Conservation (phyloP, 1,140 invertebrate species). For the Drosophila kikkawai region DNA sequence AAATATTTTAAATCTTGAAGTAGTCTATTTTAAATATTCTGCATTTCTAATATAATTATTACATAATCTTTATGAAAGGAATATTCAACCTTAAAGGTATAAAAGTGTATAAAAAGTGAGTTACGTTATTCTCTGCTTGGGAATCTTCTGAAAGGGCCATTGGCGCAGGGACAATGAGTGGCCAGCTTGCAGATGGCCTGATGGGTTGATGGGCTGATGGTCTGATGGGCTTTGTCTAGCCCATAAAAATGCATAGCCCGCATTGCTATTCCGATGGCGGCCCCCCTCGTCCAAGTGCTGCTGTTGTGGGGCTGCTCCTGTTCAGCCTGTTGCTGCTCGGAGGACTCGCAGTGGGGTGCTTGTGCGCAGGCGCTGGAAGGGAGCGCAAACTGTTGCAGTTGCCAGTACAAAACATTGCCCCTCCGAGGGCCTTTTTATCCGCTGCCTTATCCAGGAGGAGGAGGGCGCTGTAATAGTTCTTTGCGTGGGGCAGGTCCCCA, state of each 20-base stretch:
- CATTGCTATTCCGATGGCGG: constrained; percentile 57
- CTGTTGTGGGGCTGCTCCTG: constrained; percentile 20
- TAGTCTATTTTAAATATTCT: too few species aligned
- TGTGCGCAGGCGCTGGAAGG: constrained; percentile 69
- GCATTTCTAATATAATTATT: too few species aligned
- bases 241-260: constrained; percentile 68
- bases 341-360: not conserved
- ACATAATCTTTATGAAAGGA: too few species aligned
- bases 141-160: constrained; percentile 15
- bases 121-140: constrained; percentile 1
- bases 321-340: constrained; percentile 71
- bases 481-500: constrained; percentile 62
- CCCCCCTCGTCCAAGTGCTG: not conserved
- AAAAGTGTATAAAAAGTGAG: not conserved
- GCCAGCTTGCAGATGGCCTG: constrained; percentile 48
- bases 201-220: constrained; percentile 28
- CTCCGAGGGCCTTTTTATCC: constrained; percentile 69
- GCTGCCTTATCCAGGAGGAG: constrained; percentile 63
- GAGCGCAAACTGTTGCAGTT: constrained; percentile 72
- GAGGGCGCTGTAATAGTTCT: constrained; percentile 5
- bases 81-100: not conserved
- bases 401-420: constrained; percentile 68
- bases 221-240: constrained; percentile 47
- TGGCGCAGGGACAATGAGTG: constrained; percentile 50
- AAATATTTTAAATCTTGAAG: not conserved